Evolutionary conservation across 2,113 vertebrate genomes (phyloP), one percentile per base, ranked within the genome.

Genomic region (Plecotus auritus): DNA sequence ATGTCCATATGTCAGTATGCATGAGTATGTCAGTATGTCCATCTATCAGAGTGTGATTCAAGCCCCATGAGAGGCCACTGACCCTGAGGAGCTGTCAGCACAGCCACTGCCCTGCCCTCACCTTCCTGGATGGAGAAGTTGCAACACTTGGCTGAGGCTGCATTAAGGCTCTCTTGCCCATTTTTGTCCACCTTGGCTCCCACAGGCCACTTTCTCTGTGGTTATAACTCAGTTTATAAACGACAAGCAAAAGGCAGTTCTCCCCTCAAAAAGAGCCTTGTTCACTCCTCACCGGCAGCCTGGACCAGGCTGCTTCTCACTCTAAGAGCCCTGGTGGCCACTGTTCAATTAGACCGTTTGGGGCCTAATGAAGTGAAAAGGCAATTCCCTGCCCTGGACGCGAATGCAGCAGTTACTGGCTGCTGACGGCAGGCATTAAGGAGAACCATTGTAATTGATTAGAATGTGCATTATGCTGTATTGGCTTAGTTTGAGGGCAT

Each of bases 401-500:
- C 83, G 67, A 95, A 90, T 85, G 89, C 95, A 97, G 90, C 92
- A 82, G 97, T 97, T 97, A 97, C 96, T 82, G 94, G 56, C 96
- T 97, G 97, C 98, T 97, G 97, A 97, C 97, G 92, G 97, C 98
- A 97, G 98, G 96, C 97, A 88, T 97, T 97, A 97, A 96, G 26
- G 45, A 97, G 96, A 91, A 97, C 91, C 85, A 74, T 97, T 98
- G 97, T 97, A 97, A 98, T 98, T 98, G 96, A 98, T 98, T 98
- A 97, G 95, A 98, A 98, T 96, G 97, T 86, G 35, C 91, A 96
- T 94, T 93, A 91, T 97, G 97, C 98, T 96, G 40, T 97, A 97
- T 97, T 98, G 97, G 97, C 98, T 98, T 98, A 94, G 98, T 98
- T 98, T 11, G 85, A 98, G 97, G 98, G 97, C 98, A 98, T 98